Evolutionary conservation across 23 tunicate genomes (phyloP).

Genomic region (Halocynthia roretzi): DNA sequence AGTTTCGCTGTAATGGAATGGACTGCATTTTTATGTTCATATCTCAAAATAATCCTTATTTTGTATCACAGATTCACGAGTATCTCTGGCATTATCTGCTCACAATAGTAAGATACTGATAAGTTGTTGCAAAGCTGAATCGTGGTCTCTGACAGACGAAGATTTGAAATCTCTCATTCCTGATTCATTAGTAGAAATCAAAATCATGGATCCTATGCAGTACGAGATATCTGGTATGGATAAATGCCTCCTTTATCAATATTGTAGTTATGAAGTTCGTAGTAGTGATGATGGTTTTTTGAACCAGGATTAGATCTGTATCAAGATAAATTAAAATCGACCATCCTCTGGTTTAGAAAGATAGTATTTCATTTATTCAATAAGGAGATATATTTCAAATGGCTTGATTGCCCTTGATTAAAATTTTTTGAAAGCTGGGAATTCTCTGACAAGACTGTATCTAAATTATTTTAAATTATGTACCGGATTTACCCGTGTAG

Average conservation of each 20-base stretch:
- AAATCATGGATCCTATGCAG: conserved; percentile 30
- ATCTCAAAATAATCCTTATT: not conserved
- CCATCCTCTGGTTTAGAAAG: too few species aligned
- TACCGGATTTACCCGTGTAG: too few species aligned
- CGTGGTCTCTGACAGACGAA: conserved; percentile 19
- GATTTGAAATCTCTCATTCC: not conserved
- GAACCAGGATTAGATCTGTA: not conserved
- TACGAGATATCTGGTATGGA: conserved; percentile 9
- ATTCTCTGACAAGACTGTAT: too few species aligned
- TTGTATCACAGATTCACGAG: conserved; percentile 11
- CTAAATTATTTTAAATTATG: too few species aligned
- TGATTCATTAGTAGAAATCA: conserved; percentile 13
- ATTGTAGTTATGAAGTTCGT: not conserved
- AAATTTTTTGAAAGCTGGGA: too few species aligned
- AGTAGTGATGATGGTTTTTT: not conserved
- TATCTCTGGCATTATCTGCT: conserved; percentile 13
- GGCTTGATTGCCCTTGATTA: too few species aligned
- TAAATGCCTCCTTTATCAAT: not conserved
- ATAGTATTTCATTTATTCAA: too few species aligned
- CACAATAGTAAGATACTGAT: conserved; percentile 18
- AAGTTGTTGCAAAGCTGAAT: conserved; percentile 24
- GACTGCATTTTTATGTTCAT: too few species aligned
- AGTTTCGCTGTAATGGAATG: too few species aligned
- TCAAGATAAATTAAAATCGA: too few species aligned
- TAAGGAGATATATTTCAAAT: too few species aligned